Percentiles rank a stretch among this genome's conserved stretches.
Conservation (phyloP, 2,113 vertebrate genomes). For the Hippotragus niger region DNA sequence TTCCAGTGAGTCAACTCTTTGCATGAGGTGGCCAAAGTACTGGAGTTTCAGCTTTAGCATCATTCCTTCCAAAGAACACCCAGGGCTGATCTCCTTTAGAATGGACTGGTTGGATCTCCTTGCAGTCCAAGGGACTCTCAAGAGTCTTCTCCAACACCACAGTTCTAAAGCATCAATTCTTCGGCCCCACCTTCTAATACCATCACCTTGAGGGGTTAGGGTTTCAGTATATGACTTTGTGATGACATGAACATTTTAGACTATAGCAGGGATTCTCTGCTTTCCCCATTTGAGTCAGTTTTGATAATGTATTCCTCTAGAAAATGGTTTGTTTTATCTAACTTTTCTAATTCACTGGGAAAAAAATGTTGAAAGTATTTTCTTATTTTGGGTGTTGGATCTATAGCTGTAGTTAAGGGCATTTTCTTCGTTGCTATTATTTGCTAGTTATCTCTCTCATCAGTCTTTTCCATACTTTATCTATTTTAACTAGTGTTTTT, state of each 20-base stretch:
- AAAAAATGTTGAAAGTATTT: not conserved
- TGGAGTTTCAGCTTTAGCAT: too few species aligned
- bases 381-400: not conserved
- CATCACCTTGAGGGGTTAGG: not conserved
- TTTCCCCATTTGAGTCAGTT: not conserved
- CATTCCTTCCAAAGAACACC: too few species aligned
- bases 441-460: not conserved
- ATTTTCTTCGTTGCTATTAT: not conserved
- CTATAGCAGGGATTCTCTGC: not conserved
- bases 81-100: too few species aligned
- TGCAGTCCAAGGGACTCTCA: too few species aligned
- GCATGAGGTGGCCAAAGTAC: too few species aligned
- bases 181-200: accelerated
- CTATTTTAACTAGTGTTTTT: not conserved
- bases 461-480: not conserved
- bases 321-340: not conserved
- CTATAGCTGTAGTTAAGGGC: not conserved
- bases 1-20: too few species aligned
- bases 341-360: not conserved
- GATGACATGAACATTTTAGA: not conserved
- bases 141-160: too few species aligned
- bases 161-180: too few species aligned
- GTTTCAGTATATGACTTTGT: not conserved
- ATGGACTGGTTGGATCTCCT: too few species aligned
- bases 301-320: not conserved